phyloP scores from a whole-genome alignment of 2,888 invertebrate genomes.

The Deroplatys truncata region DNA sequence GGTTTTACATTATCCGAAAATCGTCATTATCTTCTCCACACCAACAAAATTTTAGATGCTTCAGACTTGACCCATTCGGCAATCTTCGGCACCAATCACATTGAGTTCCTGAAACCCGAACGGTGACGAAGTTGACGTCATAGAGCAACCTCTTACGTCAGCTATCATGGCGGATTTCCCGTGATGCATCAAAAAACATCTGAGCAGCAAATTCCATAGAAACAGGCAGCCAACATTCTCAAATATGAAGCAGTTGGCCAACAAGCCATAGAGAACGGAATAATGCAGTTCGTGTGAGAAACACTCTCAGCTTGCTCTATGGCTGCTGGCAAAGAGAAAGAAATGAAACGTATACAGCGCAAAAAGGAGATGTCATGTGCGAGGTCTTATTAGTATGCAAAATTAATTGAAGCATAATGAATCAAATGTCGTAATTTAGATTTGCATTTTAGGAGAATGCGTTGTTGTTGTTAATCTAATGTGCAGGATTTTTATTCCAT shows the following conservation, averaged over 20 bases:
- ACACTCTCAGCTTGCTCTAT: background rate
- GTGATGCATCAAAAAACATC: slow-evolving; percentile 1
- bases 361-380: background rate
- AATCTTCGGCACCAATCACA: slow-evolving; percentile 52
- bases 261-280: background rate
- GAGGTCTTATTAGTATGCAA: background rate
- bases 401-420: too few relatives aligned
- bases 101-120: slow-evolving; percentile 53
- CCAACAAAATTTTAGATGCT: slow-evolving; percentile 54
- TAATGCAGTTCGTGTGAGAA: background rate
- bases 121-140: slow-evolving; percentile 42
- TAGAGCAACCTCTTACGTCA: slow-evolving; percentile 35
- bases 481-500: too few relatives aligned
- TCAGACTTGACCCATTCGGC: slow-evolving; percentile 69
- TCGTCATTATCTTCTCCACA: slow-evolving; percentile 54
- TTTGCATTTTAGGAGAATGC: too few relatives aligned
- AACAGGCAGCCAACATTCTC: background rate
- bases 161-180: slow-evolving; percentile 32
- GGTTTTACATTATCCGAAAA: slow-evolving; percentile 51
- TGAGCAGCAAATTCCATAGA: background rate
- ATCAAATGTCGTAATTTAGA: too few relatives aligned
- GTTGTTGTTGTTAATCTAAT: too few relatives aligned
- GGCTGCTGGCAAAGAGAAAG: background rate
- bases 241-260: background rate
- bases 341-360: background rate